phyloP scores from a whole-genome alignment of 2,797 vertebrate species.

The Myiothlypis coronata region DNA sequence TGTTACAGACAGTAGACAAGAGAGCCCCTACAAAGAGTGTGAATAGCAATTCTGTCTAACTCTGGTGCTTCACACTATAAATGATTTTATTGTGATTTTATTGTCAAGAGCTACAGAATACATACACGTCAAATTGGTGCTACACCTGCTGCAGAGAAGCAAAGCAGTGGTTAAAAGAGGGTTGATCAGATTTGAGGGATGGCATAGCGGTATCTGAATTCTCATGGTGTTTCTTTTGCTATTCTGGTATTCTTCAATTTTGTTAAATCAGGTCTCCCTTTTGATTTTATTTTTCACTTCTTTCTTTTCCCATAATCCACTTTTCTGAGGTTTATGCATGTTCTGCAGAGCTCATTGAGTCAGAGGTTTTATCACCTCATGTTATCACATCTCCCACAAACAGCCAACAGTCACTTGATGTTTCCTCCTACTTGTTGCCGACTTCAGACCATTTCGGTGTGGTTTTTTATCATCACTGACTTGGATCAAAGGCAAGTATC shows the following conservation, averaged over 20 bases:
- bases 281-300: not conserved
- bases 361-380: not conserved
- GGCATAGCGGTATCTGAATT: not conserved
- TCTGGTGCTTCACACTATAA: not conserved
- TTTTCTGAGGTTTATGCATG: not conserved
- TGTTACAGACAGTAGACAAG: not conserved
- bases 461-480: not conserved
- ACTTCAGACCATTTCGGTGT: not conserved
- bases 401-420: not conserved
- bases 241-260: not conserved
- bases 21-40: not conserved
- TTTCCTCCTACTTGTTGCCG: not conserved
- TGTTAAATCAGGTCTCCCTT: not conserved
- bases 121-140: not conserved
- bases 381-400: not conserved
- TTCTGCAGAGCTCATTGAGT: not conserved
- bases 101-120: not conserved
- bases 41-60: not conserved
- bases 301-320: not conserved
- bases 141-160: not conserved
- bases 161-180: not conserved
- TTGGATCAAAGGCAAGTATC: not conserved
- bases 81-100: not conserved
- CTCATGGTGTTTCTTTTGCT: not conserved
- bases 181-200: not conserved